phyloP scores from a whole-genome alignment of 2,797 vertebrate species.

The Benthosema pterotum region DNA sequence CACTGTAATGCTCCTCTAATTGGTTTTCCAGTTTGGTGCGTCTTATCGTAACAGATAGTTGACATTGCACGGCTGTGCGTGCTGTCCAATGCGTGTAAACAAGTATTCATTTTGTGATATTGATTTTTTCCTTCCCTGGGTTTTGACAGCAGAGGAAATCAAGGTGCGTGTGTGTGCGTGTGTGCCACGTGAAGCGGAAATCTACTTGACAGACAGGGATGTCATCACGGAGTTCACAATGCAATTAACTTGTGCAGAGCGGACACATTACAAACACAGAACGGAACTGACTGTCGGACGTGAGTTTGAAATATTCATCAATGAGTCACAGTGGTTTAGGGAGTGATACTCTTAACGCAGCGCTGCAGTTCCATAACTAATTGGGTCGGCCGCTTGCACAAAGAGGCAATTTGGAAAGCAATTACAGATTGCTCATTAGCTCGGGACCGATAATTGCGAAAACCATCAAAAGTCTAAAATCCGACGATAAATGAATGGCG shows the following conservation, averaged over 20 bases:
- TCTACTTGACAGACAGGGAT: slow-evolving; percentile 29
- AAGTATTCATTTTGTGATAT: slow-evolving; percentile 41
- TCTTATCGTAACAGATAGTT: slow-evolving; percentile 31
- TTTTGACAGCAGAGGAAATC: slow-evolving; percentile 33
- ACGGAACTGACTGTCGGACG: slow-evolving; percentile 70
- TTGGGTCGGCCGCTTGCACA: slow-evolving; percentile 71
- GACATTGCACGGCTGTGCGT: slow-evolving; percentile 28
- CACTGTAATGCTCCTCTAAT: slow-evolving; percentile 13
- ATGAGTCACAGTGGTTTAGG: slow-evolving; percentile 57
- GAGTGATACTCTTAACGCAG: slow-evolving; percentile 66
- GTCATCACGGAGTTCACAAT: slow-evolving; percentile 56
- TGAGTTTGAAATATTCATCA: slow-evolving; percentile 73
- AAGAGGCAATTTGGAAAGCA: slow-evolving; percentile 72
- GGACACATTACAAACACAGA: slow-evolving; percentile 72
- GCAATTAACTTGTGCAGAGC: slow-evolving; percentile 68
- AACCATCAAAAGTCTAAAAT: slow-evolving; percentile 43
- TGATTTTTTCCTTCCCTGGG: slow-evolving; percentile 35
- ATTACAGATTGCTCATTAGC: slow-evolving; percentile 66
- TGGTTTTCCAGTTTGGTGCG: slow-evolving; percentile 6
- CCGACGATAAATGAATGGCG: slow-evolving; percentile 48
- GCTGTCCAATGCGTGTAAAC: slow-evolving; percentile 40
- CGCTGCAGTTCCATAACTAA: slow-evolving; percentile 59
- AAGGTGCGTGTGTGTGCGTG: slow-evolving; percentile 8
- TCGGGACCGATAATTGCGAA: slow-evolving; percentile 52
- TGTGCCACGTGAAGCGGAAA: not conserved